Conservation (phyloP, 2,797 vertebrate species). For the Peromyscus eremicus region DNA sequence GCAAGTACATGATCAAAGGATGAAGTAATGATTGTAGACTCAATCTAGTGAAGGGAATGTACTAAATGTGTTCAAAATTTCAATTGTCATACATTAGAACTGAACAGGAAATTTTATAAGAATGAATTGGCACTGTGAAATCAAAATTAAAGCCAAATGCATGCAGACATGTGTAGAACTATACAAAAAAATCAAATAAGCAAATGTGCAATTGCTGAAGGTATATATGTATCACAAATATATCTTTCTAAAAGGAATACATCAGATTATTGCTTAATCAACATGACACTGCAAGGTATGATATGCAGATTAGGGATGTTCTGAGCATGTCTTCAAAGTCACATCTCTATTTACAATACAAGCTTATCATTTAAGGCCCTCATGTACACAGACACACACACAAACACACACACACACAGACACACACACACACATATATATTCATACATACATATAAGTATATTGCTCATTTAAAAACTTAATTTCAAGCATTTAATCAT, state of each 20-base stretch:
- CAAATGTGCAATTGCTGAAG: background rate
- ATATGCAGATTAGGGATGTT: background rate
- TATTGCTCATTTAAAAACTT: too few relatives aligned
- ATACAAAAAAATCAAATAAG: background rate
- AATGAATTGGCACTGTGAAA: background rate
- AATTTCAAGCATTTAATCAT: background rate
- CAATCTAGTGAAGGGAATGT: background rate
- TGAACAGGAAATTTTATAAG: background rate
- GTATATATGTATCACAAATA: background rate
- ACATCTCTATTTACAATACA: too few relatives aligned
- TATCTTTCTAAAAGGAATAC: background rate
- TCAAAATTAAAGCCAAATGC: background rate
- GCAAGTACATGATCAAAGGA: background rate
- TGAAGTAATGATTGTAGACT: background rate
- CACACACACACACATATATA: too few relatives aligned
- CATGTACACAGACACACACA: background rate
- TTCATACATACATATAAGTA: too few relatives aligned
- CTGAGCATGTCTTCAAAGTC: background rate
- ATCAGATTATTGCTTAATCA: background rate
- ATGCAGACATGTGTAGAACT: background rate
- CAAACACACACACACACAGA: too few relatives aligned
- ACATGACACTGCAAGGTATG: background rate
- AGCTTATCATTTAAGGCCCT: too few relatives aligned
- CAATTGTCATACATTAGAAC: background rate
- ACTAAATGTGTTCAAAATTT: background rate